phyloP scores from a whole-genome alignment of 2,113 vertebrate genomes.

The Cyanoramphus novaezelandiae region DNA sequence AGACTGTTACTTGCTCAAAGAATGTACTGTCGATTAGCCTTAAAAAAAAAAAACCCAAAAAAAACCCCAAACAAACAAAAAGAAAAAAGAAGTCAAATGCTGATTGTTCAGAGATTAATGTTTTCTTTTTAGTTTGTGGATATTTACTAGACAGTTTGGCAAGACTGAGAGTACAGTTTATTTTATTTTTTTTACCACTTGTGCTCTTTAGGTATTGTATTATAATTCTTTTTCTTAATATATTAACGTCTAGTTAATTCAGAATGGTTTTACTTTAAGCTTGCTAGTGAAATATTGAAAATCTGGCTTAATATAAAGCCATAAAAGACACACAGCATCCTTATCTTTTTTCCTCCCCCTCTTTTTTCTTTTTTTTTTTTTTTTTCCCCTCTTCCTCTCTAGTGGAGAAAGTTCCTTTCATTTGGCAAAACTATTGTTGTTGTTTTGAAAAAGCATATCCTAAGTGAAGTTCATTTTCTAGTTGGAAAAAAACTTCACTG shows the following conservation, averaged over 20 bases:
- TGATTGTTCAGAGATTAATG: background rate
- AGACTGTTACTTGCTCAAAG: background rate
- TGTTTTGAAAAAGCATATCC: background rate
- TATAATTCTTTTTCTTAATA: slow-evolving; percentile 10
- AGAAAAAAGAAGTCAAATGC: background rate
- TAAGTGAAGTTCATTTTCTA: background rate
- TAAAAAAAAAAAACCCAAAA: background rate
- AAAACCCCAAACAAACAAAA: background rate
- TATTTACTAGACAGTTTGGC: background rate
- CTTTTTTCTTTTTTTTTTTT: no score
- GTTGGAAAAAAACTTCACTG: background rate
- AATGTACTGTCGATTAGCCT: background rate
- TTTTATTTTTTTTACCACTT: background rate
- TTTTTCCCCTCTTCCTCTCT: no score
- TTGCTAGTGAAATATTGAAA: slow-evolving; percentile 54
- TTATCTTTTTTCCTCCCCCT: background rate
- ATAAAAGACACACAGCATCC: background rate
- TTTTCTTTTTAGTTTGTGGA: background rate
- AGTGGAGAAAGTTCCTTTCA: background rate
- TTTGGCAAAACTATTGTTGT: background rate
- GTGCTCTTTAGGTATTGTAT: background rate
- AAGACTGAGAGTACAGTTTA: background rate
- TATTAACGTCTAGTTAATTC: slow-evolving; percentile 43
- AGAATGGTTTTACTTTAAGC: slow-evolving; percentile 38
- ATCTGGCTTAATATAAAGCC: slow-evolving; percentile 47